Evolutionary conservation across 2,888 invertebrate species (phyloP), one percentile per base, ranked within the genome.

Genomic region (Pachliopta kotzebuea): DNA sequence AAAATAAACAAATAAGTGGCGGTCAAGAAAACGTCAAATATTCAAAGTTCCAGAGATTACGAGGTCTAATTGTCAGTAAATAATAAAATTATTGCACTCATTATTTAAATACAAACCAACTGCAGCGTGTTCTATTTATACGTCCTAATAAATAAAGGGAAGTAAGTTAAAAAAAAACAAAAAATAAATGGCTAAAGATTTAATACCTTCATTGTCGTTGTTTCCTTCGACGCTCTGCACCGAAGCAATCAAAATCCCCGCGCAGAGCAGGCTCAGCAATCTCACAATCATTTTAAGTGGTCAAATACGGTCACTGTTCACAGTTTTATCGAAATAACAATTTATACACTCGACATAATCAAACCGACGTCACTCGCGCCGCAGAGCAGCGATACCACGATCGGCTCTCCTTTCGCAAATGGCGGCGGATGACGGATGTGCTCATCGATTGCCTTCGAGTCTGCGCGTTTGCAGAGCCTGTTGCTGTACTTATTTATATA

Each of bases 371-470:
- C 90, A 90, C 90, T 85, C 76, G 85, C 85, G 83, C 84, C 84
- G 80, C 80, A 81, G 85, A 89, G 87, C 88, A 80, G 80, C 83
- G 74, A 74, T 84, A 81, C 84, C 83, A 83, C 88, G 83, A 84
- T 86, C 88, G 79, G 79, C 84, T 85, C 83, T 85, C 76, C 79
- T 77, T 77, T 88, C 90, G 92, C 91, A 91, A 90, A 92, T 92
- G 92, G 92, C 91, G 91, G 88, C 88, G 88, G 80, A 85, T 89
- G 92, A 90, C 92, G 90, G 90, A 90, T 90, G 80, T 85, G 82
- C 83, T 92, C 92, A 92, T 92, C 92, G 92, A 92, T 92, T 92
- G 84, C 81, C 78, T 77, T 81, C 79, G 77, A 77, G 78, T 73
- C 72, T 76, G 80, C 71, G 77, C 80, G 77, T 87, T 89, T 79